These are phyloP conservation scores for Agapostemon virescens DNA, from an alignment of 2,888 invertebrate genomes.

Conservation along the genomic window DNA sequence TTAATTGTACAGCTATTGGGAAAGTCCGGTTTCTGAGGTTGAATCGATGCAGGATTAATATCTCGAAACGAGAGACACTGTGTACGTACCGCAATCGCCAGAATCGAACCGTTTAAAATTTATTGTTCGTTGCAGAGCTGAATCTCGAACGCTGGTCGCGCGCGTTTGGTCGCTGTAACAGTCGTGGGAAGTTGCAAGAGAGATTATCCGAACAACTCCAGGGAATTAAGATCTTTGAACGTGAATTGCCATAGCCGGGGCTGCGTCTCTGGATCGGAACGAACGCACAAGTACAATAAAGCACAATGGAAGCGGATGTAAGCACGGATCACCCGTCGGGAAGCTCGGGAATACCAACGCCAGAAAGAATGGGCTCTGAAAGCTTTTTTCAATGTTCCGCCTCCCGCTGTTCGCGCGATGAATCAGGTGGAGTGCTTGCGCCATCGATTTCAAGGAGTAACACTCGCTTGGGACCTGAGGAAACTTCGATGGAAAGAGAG, in stretches of 20 bases:
- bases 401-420: slow-evolving; percentile 40
- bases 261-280: background rate
- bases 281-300: background rate
- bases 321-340: slow-evolving; percentile 47
- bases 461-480: background rate
- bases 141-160: background rate
- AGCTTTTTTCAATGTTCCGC: slow-evolving; percentile 53
- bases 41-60: background rate
- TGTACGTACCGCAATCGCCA: background rate
- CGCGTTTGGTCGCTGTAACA: background rate
- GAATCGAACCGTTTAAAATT: background rate
- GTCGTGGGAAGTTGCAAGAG: background rate
- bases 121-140: background rate
- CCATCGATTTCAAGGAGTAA: slow-evolving; percentile 36
- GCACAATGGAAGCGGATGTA: slow-evolving; percentile 29
- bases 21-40: no score
- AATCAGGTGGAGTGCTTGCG: slow-evolving; percentile 26
- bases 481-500: background rate
- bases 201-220: background rate
- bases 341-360: slow-evolving; percentile 14
- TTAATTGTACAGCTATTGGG: no score
- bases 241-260: background rate
- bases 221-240: slow-evolving; percentile 8
- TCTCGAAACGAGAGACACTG: background rate
- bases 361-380: slow-evolving; percentile 45